Base-by-base conservation (phyloP, 2,888 invertebrate species). In the Sinotaia quadrata region DNA sequence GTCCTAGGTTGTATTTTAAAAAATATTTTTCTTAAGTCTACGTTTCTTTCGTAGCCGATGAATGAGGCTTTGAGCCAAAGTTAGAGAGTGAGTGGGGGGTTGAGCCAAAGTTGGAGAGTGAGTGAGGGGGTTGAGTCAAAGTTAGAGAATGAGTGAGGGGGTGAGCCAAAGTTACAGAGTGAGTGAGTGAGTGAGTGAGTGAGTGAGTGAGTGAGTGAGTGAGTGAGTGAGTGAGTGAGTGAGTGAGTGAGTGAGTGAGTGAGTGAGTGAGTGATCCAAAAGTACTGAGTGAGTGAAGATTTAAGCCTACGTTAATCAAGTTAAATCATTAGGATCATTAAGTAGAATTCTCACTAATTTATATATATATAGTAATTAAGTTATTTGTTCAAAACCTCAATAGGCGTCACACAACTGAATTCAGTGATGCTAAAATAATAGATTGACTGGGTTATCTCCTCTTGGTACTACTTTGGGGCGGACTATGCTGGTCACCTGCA, bases 61-160 rank as follows among this genome's bases (percentile, higher is more conserved):
- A n/a, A n/a, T n/a, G n/a, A n/a, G n/a, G n/a, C n/a, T n/a, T n/a
- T n/a, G n/a, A n/a, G n/a, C n/a, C n/a, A 61, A n/a, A 61, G 27
- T 21, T 18, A 47, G 44, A 37, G 63, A 54, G 63, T 41, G 63
- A 63, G 54, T 41, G 63, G 41, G 54, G 41, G 63, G 41, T 37
- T 41, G 54, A 36, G 37, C 52, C 54, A 63, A 29, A 24, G n/a
- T n/a, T 4, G 56, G 36, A 52, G 54, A 27, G 54, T 41, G 54
- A 36, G 63, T 29, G 10, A 34, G 21, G 49, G 29, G 31, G 49
- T 57, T 12, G 18, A 41, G 27, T 51, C 51, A 18, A 31, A n/a
- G 31, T 15, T 34, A 33, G 10, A 21, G 33, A n/a, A 60, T 15
- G 37, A n/a, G 27, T 2, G 29, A 34, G 12, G 34, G 34, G 24